Conservation (phyloP, 2,888 invertebrate species). For the Mesorhabditis sp. region DNA sequence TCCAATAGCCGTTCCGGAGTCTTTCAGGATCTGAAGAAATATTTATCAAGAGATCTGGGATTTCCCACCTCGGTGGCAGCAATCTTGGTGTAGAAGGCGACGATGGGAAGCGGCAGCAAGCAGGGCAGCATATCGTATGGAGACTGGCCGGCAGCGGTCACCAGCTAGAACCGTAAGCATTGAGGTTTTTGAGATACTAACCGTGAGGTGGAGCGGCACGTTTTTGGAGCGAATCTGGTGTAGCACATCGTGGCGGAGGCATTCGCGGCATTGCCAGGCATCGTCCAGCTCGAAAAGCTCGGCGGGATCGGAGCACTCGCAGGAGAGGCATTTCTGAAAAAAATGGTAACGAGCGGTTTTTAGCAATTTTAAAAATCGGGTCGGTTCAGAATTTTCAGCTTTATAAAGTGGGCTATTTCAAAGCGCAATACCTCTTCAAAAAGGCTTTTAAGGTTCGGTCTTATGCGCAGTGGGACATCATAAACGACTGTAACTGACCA, state of each 20-base stretch:
- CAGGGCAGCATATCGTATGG: conserved; percentile 30
- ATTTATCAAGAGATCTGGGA: not conserved
- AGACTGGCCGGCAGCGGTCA: conserved; percentile 23
- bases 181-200: not conserved
- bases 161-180: conserved; percentile 14
- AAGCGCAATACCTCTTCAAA: no score
- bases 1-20: conserved; percentile 16
- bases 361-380: not conserved
- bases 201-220: conserved; percentile 27
- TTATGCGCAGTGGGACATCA: no score
- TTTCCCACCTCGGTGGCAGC: not conserved
- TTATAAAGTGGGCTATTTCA: no score
- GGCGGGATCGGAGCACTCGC: conserved; percentile 19
- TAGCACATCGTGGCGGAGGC: conserved; percentile 23
- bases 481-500: not conserved
- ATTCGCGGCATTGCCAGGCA: conserved; percentile 38
- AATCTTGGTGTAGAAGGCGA: conserved; percentile 31
- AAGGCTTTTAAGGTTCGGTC: no score
- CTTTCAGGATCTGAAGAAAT: conserved; percentile 13
- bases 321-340: conserved; percentile 21
- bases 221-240: conserved; percentile 23
- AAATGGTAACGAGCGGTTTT: not conserved
- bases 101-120: conserved; percentile 28
- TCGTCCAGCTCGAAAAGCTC: conserved; percentile 41
- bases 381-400: no score